Base-by-base conservation (phyloP, 2,888 invertebrate species). In the Hybos culiciformis region DNA sequence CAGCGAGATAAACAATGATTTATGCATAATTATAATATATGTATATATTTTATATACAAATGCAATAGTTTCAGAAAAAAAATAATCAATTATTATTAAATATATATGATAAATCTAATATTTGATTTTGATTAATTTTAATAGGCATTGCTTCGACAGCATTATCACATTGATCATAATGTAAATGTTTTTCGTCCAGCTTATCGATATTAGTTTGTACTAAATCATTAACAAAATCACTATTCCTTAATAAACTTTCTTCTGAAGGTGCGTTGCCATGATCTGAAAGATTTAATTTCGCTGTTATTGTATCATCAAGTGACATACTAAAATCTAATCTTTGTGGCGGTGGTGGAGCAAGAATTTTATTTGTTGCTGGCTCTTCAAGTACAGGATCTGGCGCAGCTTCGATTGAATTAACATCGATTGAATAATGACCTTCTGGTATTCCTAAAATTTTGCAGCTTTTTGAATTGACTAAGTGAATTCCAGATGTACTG, bases 111-210 rank as follows among this genome's bases (percentile, higher is more conserved):
- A 65, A 56, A 55, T 63, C 63, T 36, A 66, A 45, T 24, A 66
- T 48, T 1, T 55, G 54, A n/a, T n/a, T n/a, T n/a, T n/a, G n/a
- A n/a, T n/a, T n/a, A 37, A 60, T 60, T 45, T 65, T 62, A 57
- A 65, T 61, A 20, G 51, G 53, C 8, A 61, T 53, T 11, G 66
- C 66, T 44, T 66, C 66, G 18, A 66, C 66, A 7, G 66, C 66
- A 51, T 66, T 66, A 46, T 66, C 66, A 46, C 59, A 65, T 50
- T 66, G 62, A 45, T 65, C 66, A 23, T 65, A 64, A 42, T 62
- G 56, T 14, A 54, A 7, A 6, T 18, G 6, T 17, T 48, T 46
- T n/a, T 46, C 48, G 15, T 45, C 49, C 39, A 59, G 46, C 48
- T 57, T 57, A 17, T 51, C 53, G 37, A 60, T 56, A 34, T 55